Evolutionary conservation across 1,140 invertebrate species (phyloP).

Genomic region (Venturia canescens): DNA sequence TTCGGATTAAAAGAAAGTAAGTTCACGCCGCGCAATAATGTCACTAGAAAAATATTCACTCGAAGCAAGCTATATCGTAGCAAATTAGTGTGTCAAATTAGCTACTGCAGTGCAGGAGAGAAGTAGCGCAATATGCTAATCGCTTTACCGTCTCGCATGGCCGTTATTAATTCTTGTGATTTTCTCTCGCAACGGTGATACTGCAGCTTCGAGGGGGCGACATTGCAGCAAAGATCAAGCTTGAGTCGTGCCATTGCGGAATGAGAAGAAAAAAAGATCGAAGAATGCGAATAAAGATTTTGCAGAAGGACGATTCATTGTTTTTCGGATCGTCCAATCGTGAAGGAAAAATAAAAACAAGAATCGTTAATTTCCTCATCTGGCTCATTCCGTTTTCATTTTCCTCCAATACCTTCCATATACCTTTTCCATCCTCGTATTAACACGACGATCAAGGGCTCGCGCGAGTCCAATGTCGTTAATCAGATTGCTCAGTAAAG

Average conservation of each 20-base stretch:
- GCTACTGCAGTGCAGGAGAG: background rate
- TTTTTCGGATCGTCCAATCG: too few species aligned
- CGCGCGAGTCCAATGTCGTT: slow-evolving; percentile 21
- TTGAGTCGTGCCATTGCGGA: background rate
- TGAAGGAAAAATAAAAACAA: too few species aligned
- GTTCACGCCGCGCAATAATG: background rate
- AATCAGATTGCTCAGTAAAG: slow-evolving; percentile 35
- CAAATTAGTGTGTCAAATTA: slow-evolving; percentile 17
- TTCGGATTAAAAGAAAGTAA: background rate
- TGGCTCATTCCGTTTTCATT: too few species aligned
- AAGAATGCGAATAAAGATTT: background rate
- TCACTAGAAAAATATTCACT: background rate
- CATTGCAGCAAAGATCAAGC: slow-evolving; percentile 3
- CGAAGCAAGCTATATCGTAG: background rate
- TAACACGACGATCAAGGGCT: background rate
- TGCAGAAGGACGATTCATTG: too few species aligned
- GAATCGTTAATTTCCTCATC: too few species aligned
- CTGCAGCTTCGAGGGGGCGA: background rate
- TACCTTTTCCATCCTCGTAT: background rate
- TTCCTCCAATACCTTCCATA: too few species aligned
- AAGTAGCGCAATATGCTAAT: background rate
- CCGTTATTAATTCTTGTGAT: slow-evolving; percentile 5
- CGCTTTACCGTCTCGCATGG: background rate
- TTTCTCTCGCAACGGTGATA: slow-evolving; percentile 3
- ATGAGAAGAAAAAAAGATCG: background rate